Evolutionary conservation across 1,140 invertebrate species (phyloP).

Genomic region (Panagrolaimus sp.): DNA sequence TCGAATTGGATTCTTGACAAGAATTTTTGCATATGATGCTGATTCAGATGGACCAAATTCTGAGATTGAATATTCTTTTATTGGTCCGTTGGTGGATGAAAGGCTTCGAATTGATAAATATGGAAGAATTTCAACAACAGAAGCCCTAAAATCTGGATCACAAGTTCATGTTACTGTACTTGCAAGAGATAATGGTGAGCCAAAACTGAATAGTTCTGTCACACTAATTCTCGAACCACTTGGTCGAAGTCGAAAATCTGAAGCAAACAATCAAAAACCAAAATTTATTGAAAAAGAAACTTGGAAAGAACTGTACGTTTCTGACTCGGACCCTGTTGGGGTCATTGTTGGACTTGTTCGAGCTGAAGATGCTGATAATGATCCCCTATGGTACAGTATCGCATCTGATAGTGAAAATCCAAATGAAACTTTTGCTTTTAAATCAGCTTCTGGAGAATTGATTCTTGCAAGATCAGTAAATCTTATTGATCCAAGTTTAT

Average conservation of each 20-base stretch:
- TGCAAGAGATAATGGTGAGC: slow-evolving; percentile 66
- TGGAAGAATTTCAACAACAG: slow-evolving; percentile 39
- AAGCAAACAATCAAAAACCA: slow-evolving; percentile 68
- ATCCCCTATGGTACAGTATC: slow-evolving; percentile 40
- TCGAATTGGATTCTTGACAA: slow-evolving; percentile 29
- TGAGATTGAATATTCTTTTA: slow-evolving; percentile 38
- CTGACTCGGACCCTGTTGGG: slow-evolving; percentile 42
- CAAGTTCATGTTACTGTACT: slow-evolving; percentile 73
- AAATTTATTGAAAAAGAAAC: slow-evolving; percentile 38
- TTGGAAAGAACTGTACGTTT: slow-evolving; percentile 41
- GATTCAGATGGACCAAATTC: slow-evolving; percentile 50
- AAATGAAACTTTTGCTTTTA: slow-evolving; percentile 33
- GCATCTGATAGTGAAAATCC: slow-evolving; percentile 21
- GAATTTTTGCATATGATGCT: slow-evolving; percentile 47
- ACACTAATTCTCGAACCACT: slow-evolving; percentile 38
- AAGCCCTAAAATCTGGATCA: slow-evolving; percentile 68
- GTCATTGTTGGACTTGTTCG: slow-evolving; percentile 41
- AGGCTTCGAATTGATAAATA: slow-evolving; percentile 45
- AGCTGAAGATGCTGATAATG: slow-evolving; percentile 41
- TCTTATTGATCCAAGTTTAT: slow-evolving; percentile 20
- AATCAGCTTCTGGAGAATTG: slow-evolving; percentile 24
- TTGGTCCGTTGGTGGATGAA: slow-evolving; percentile 18
- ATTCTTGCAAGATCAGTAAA: slow-evolving; percentile 25
- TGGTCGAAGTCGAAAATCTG: slow-evolving; percentile 73
- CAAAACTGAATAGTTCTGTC: slow-evolving; percentile 64